Conservation (phyloP, 2,113 vertebrate genomes). For the Eulemur rufifrons region DNA sequence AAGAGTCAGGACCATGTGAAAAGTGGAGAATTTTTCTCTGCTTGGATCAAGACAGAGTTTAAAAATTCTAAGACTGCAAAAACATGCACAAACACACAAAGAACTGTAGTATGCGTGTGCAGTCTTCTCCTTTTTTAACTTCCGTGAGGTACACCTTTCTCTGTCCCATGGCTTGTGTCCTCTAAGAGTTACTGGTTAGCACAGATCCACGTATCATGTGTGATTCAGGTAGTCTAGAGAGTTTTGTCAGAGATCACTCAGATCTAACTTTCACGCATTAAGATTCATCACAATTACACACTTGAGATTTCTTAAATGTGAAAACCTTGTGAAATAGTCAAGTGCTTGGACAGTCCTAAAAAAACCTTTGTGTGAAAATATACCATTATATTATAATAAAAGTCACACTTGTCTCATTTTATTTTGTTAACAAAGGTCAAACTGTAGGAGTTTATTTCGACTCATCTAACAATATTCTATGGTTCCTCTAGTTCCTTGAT, state of each 20-base stretch:
- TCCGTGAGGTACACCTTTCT: background rate
- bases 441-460: background rate
- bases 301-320: background rate
- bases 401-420: background rate
- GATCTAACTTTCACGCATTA: background rate
- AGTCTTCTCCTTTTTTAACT: background rate
- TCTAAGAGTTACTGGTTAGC: background rate
- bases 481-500: background rate
- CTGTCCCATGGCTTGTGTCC: background rate
- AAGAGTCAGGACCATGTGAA: background rate
- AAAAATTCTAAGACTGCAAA: background rate
- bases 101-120: background rate
- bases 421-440: background rate
- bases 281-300: background rate
- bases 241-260: background rate
- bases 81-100: background rate
- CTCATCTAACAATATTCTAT: background rate
- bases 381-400: background rate
- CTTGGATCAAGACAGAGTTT: background rate
- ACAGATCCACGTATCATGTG: accelerated
- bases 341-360: background rate
- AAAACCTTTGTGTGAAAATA: background rate
- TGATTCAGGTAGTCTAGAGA: no score
- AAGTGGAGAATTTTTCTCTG: background rate
- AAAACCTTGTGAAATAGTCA: background rate